These are phyloP conservation scores for Ellobium chinense DNA, from an alignment of 2,888 invertebrate genomes.

Conservation along the genomic window DNA sequence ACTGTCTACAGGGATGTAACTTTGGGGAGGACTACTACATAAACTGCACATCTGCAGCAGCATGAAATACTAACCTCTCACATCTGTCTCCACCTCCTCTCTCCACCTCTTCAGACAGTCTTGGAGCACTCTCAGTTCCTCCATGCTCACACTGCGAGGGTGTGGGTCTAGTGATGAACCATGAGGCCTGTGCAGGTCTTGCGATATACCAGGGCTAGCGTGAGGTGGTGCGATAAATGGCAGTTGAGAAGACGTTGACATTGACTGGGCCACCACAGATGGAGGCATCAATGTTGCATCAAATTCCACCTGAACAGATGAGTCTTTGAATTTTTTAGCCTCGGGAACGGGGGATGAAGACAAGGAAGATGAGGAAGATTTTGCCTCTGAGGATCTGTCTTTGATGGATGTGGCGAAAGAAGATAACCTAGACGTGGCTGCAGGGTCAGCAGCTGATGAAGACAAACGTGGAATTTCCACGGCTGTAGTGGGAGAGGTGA, in stretches of 20 bases:
- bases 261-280: neutral
- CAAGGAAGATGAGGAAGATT: neutral
- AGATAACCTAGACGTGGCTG: no score
- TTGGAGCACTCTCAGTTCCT: constrained; percentile 77
- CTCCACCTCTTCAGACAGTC: constrained; percentile 79
- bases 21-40: no score
- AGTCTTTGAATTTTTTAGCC: constrained; percentile 43
- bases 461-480: neutral
- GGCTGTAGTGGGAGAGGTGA: neutral
- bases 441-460: neutral
- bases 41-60: no score
- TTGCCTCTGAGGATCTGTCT: neutral
- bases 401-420: neutral
- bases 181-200: neutral
- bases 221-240: neutral
- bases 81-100: constrained; percentile 78
- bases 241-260: neutral
- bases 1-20: no score
- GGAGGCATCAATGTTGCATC: constrained; percentile 18
- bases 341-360: constrained; percentile 37
- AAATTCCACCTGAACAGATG: constrained; percentile 38
- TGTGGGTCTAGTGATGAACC: constrained; percentile 17
- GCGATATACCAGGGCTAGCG: neutral
- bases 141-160: constrained; percentile 74
- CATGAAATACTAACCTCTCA: constrained; percentile 73